Conservation (phyloP, 2,888 invertebrate genomes). For the Lamproptera curius region DNA sequence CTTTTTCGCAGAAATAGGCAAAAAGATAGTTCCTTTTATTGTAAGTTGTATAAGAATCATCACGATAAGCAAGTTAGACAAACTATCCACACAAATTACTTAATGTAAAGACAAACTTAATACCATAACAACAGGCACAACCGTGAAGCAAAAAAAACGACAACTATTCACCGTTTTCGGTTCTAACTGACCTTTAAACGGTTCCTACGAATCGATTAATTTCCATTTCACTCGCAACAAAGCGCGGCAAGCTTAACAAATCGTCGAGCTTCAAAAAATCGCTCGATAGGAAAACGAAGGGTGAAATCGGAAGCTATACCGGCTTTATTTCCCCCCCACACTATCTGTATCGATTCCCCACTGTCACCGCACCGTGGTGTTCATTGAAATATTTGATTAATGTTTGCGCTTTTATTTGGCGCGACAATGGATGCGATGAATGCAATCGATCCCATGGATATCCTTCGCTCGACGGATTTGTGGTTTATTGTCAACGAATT, state of each 20-base stretch:
- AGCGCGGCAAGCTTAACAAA: conserved; percentile 15
- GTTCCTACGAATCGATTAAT: background rate
- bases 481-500: no score
- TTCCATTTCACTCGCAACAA: background rate
- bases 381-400: conserved; percentile 62
- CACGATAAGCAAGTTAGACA: no score
- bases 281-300: conserved; percentile 44
- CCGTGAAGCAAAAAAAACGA: no score
- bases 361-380: conserved; percentile 60
- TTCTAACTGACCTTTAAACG: no score
- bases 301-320: conserved; percentile 64
- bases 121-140: no score
- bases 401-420: conserved; percentile 42
- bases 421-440: conserved; percentile 19
- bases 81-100: no score
- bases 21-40: no score
- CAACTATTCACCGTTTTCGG: no score
- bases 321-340: conserved; percentile 64
- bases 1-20: no score
- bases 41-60: no score
- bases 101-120: no score
- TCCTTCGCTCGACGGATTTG: background rate
- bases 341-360: conserved; percentile 52
- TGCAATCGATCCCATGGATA: conserved; percentile 1
- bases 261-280: conserved; percentile 22